Evolutionary conservation across 2,797 vertebrate species (phyloP).

Genomic region (Stomatorhinus walkeri): DNA sequence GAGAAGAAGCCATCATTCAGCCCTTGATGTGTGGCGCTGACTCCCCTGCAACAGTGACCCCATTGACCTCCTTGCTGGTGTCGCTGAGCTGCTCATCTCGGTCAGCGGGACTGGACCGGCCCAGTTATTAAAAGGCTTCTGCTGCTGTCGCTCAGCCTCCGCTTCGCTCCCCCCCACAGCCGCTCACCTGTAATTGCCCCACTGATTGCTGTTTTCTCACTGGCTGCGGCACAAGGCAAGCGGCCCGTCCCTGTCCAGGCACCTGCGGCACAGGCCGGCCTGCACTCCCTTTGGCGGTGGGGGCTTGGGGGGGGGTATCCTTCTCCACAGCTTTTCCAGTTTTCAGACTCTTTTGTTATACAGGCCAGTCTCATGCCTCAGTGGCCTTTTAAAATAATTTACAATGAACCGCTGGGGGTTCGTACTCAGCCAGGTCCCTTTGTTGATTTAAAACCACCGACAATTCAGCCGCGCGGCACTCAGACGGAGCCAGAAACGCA

Average conservation of each 20-base stretch:
- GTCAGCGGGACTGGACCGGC: conserved; percentile 48
- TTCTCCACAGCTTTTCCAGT: not conserved
- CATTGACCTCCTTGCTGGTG: conserved; percentile 55
- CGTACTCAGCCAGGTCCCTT: not conserved
- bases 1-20: conserved; percentile 65
- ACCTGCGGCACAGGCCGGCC: not conserved
- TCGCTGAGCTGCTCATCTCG: conserved; percentile 60
- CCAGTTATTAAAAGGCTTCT: conserved; percentile 60
- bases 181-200: conserved; percentile 39
- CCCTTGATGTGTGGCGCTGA: conserved; percentile 31
- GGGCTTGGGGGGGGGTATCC: not conserved
- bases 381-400: not conserved
- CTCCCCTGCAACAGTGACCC: conserved; percentile 47
- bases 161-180: conserved; percentile 18
- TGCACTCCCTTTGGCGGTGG: not conserved
- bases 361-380: not conserved
- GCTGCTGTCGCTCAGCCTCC: conserved; percentile 40
- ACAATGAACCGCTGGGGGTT: not conserved
- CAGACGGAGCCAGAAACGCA: not conserved
- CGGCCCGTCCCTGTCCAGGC: not conserved
- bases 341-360: not conserved
- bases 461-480: not conserved
- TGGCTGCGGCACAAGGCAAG: not conserved
- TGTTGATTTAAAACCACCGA: not conserved
- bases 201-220: conserved; percentile 37